Base-by-base conservation (phyloP, 2,113 vertebrate genomes). In the mouse (Mus musculus) region DNA sequence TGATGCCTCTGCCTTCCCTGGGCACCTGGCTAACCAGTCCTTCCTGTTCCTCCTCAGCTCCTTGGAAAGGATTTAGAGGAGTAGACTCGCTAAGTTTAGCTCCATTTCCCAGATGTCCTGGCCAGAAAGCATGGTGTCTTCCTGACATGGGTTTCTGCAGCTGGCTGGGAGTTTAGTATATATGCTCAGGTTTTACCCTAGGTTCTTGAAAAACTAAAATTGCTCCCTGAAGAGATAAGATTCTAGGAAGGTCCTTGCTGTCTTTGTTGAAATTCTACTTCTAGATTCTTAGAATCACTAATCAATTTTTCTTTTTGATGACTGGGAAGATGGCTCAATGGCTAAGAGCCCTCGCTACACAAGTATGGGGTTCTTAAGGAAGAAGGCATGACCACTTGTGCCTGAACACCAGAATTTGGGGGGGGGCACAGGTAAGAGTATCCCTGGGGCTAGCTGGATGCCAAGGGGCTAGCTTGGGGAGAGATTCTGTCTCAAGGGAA, bases 121-220 rank as follows among this genome's bases (percentile, higher is more conserved):
- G 49, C 20, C 86, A 86, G 36, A 95, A 91, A 90, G n/a, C 20
- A 81, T 61, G 26, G 39, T 33, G 28, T 20, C 5, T 73, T 6
- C 42, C 30, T 85, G 46, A 78, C 72, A 16, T 42, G 14, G 8
- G 24, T 85, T 46, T 67, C 52, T 19, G 61, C 4, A 81, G 5
- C 8, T 89, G 4, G 20, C 3, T 52, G 20, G 28, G n/a, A 69
- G 49, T 49, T 76, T 93, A 67, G 46, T 61, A 54, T 88, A 26
- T 36, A 10, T 90, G 33, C 39, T 81, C 10, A 54, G 17, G 7
- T 69, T 76, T 91, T 71, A 76, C 22, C 7, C 52, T 90, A 67
- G 9, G 81, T 56, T 3, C 76, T 92, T 63, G 85, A 80, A 81
- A 94, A 94, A 88, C 33, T 26, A 30, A 81, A 81, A 90, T 52